A percentile compares a stretch with the other conserved stretches of the same genome.
These are phyloP conservation scores for Stichodactyla mertensii DNA, from an alignment of 64 coral and sea anemone species.

Conservation along the genomic window DNA sequence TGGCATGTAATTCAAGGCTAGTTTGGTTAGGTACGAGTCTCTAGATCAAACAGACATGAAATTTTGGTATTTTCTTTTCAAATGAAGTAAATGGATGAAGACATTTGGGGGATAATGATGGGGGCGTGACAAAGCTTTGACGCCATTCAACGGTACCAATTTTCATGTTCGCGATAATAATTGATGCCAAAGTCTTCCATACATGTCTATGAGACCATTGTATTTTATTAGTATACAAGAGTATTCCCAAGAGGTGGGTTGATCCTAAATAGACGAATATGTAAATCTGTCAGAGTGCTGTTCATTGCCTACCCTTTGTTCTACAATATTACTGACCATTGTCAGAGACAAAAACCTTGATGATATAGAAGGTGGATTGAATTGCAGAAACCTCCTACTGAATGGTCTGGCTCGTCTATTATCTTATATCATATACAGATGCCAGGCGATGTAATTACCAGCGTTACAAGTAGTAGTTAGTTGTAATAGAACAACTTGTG, in stretches of 20 bases:
- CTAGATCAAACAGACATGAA: neutral
- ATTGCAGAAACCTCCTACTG: conserved; percentile 52
- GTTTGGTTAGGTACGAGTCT: neutral
- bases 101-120: conserved; percentile 15
- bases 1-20: neutral
- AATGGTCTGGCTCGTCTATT: conserved; percentile 68
- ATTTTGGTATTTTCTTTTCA: neutral
- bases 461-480: conserved; percentile 92
- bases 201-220: conserved; percentile 3
- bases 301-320: conserved; percentile 4
- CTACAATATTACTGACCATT: conserved; percentile 1
- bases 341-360: conserved; percentile 56
- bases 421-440: conserved; percentile 94
- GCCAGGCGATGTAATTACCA: conserved; percentile 92
- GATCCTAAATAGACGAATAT: neutral
- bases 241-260: conserved; percentile 22
- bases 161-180: conserved; percentile 21
- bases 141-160: conserved; percentile 15
- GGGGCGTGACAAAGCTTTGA: conserved; percentile 9
- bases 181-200: conserved; percentile 22
- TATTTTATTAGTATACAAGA: neutral
- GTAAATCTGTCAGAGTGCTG: conserved; percentile 1
- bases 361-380: conserved; percentile 72
- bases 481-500: conserved; percentile 71
- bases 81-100: neutral